phyloP scores from a whole-genome alignment of 2,113 vertebrate species.

The Podiceps cristatus region DNA sequence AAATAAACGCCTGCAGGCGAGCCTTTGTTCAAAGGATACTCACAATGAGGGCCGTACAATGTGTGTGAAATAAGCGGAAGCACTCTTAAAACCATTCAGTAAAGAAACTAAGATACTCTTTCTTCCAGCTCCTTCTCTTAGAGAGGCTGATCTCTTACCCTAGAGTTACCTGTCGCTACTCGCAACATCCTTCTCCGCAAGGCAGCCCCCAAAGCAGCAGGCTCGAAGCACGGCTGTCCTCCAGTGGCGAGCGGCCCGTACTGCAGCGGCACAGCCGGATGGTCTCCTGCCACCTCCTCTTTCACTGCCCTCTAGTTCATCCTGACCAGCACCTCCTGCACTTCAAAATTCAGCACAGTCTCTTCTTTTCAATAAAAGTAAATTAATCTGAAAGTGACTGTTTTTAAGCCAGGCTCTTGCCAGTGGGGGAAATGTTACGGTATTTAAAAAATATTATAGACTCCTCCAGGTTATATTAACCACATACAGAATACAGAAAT shows the following conservation, averaged over 20 bases:
- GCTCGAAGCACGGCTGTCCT: background rate
- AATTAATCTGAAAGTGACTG: background rate
- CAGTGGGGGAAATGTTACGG: background rate
- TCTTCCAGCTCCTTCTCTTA: background rate
- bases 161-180: no score
- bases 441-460: background rate
- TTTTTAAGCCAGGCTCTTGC: background rate
- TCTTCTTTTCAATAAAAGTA: background rate
- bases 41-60: background rate
- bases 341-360: background rate
- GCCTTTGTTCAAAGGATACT: background rate
- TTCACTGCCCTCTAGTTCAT: background rate
- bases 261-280: background rate
- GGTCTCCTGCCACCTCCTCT: background rate
- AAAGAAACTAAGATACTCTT: background rate
- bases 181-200: accelerated
- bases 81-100: background rate
- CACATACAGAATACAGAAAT: background rate
- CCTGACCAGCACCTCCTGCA: background rate
- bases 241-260: background rate
- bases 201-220: background rate
- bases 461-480: background rate
- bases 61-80: background rate
- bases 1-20: background rate
- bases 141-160: accelerated